Evolutionary conservation across 2,113 vertebrate genomes (phyloP).

Genomic region (Callospermophilus lateralis): DNA sequence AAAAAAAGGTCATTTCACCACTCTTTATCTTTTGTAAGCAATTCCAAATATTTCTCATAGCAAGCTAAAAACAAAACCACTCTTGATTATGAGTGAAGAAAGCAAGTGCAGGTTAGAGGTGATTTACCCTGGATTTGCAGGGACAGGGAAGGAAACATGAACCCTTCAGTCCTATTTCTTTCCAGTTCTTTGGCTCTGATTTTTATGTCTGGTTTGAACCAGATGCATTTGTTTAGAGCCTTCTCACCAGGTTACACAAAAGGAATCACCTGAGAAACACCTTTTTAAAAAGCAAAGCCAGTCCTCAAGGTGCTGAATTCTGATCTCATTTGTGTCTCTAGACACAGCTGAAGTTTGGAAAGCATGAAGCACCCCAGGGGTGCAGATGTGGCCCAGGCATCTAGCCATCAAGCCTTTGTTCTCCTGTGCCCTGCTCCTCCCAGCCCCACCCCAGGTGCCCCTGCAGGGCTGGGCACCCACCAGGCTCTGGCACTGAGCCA

Average conservation of each 20-base stretch:
- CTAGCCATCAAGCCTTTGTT: background rate
- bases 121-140: background rate
- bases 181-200: background rate
- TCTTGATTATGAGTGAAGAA: background rate
- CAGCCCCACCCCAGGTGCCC: background rate
- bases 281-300: background rate
- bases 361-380: background rate
- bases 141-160: background rate
- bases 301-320: background rate
- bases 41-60: background rate
- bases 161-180: background rate
- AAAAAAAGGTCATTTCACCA: background rate
- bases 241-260: background rate
- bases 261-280: constrained; percentile 43
- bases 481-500: background rate
- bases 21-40: background rate
- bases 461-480: background rate
- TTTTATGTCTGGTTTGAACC: background rate
- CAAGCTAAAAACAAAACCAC: background rate
- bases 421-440: accelerated
- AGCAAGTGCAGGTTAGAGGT: background rate
- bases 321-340: background rate
- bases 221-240: background rate
- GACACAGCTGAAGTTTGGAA: background rate
- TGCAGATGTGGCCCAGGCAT: background rate